These are phyloP conservation scores for Philotrypesis tridentata DNA, from an alignment of 1,140 invertebrate species.

Conservation along the genomic window DNA sequence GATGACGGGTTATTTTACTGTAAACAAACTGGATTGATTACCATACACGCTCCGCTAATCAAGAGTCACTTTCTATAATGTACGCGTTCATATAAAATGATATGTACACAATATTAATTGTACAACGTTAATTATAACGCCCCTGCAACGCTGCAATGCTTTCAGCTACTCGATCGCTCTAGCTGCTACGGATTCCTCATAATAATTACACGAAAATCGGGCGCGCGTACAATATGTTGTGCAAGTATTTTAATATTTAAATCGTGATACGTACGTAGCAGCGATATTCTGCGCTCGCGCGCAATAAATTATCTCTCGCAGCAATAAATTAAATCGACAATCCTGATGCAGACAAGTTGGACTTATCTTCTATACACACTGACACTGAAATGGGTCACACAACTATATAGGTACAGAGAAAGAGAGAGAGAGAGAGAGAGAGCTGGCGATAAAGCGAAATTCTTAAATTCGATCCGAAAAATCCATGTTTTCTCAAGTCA, in stretches of 20 bases:
- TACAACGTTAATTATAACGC: not conserved
- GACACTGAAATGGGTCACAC: too few relatives aligned
- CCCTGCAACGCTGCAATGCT: too few relatives aligned
- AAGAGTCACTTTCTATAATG: not conserved
- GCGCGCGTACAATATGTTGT: too few relatives aligned
- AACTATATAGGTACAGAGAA: not conserved
- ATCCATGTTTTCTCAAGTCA: not conserved
- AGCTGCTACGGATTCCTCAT: not conserved
- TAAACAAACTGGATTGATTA: conserved; percentile 2
- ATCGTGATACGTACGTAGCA: not conserved
- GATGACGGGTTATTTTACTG: not conserved
- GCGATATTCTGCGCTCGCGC: too few relatives aligned
- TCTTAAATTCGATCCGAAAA: not conserved
- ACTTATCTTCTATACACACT: too few relatives aligned
- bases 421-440: too few relatives aligned
- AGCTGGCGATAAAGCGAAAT: not conserved
- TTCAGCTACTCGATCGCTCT: too few relatives aligned
- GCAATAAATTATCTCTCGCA: too few relatives aligned
- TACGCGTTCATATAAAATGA: too few relatives aligned
- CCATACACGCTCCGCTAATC: not conserved
- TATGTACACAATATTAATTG: not conserved
- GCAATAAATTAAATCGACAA: not conserved
- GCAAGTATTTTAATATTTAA: not conserved
- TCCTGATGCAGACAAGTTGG: not conserved
- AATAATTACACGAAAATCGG: not conserved